A percentile compares a stretch with the other conserved stretches of the same genome.
Conservation (phyloP, 2,888 invertebrate species). For the Cataglyphis livida region DNA sequence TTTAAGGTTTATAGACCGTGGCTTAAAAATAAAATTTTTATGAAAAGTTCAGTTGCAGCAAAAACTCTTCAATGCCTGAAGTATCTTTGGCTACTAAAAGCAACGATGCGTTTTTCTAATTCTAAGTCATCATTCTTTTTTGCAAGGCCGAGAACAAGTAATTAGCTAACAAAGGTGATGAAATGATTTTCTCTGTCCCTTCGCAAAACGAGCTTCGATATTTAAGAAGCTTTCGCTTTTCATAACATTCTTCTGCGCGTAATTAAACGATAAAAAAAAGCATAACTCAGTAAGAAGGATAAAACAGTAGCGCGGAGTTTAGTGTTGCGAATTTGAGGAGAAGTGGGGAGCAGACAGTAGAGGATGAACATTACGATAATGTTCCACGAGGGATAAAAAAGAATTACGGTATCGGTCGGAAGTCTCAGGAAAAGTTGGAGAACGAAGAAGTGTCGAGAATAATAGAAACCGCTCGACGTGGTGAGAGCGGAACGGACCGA, state of each 20-base stretch:
- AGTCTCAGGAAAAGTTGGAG: conserved; percentile 35
- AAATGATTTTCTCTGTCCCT: background rate
- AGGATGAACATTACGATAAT: conserved; percentile 35
- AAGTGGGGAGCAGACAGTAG: background rate
- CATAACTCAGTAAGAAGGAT: conserved; percentile 5
- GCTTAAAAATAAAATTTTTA: background rate
- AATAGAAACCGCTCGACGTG: conserved; percentile 44
- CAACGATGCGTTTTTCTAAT: background rate
- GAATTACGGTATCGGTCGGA: conserved; percentile 18
- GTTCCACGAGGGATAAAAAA: conserved; percentile 2
- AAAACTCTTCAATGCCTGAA: conserved; percentile 4
- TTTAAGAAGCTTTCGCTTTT: background rate
- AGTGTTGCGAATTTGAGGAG: background rate
- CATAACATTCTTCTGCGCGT: background rate
- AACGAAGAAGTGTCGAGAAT: conserved; percentile 31
- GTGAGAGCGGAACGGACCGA: background rate
- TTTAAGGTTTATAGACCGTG: background rate
- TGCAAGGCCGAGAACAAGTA: background rate
- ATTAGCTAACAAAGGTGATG: background rate
- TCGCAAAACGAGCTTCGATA: background rate
- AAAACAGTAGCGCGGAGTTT: background rate
- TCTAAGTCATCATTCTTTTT: background rate
- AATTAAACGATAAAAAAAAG: background rate
- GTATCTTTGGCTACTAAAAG: background rate
- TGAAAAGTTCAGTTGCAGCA: background rate